A percentile compares a stretch with the other conserved stretches of the same genome.
These are phyloP conservation scores for Mayetiola destructor DNA, from an alignment of 2,888 invertebrate genomes.

Conservation along the genomic window DNA sequence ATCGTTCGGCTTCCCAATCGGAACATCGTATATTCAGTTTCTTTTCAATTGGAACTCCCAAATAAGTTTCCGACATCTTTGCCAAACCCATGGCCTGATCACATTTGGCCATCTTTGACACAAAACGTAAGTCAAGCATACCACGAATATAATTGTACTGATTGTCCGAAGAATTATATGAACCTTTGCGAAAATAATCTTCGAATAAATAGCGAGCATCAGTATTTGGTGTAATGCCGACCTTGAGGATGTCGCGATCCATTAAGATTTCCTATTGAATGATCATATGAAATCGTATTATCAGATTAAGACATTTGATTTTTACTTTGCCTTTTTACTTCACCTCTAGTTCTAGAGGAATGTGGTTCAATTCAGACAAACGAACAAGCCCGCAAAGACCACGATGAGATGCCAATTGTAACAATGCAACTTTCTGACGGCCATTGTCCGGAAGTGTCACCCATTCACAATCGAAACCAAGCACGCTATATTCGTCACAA, in stretches of 20 bases:
- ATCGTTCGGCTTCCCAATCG: constrained; percentile 53
- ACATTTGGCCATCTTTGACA: constrained; percentile 38
- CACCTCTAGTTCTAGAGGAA: constrained; percentile 49
- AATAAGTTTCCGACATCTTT: constrained; percentile 43
- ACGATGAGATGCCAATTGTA: constrained; percentile 56
- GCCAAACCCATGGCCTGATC: constrained; percentile 46
- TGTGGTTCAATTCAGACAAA: constrained; percentile 41
- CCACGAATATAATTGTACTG: too few relatives aligned
- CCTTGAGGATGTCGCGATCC: constrained; percentile 52
- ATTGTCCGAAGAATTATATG: too few relatives aligned
- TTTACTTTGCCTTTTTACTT: constrained; percentile 8
- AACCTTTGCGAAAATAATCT: constrained; percentile 51
- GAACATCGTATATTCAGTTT: constrained; percentile 51
- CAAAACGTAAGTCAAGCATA: constrained; percentile 51
- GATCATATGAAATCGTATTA: neutral
- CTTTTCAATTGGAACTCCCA: constrained; percentile 51
- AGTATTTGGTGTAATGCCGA: constrained; percentile 56
- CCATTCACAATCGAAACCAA: constrained; percentile 78
- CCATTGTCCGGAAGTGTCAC: constrained; percentile 43
- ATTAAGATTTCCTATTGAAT: constrained; percentile 41
- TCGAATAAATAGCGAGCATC: constrained; percentile 50
- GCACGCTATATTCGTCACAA: constrained; percentile 34
- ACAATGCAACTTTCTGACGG: constrained; percentile 47
- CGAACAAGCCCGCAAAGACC: constrained; percentile 58
- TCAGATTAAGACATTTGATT: neutral